Evolutionary conservation across 2,797 vertebrate genomes (phyloP), one percentile per base, ranked within the genome.

Genomic region (Melanotaenia maccullochi): DNA sequence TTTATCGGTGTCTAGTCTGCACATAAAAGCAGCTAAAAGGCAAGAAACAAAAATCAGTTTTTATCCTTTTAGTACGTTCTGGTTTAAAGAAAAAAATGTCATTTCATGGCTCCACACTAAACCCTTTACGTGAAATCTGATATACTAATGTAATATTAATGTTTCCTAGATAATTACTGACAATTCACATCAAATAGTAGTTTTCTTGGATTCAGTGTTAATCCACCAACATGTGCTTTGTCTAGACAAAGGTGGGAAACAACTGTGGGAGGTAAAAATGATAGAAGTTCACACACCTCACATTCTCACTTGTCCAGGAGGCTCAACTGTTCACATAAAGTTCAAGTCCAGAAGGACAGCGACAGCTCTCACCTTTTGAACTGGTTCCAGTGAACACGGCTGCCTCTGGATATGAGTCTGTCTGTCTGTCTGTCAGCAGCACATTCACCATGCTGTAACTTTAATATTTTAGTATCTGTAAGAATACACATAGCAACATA

Each of bases 281-380:
- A 61, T 36, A 33, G 33, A 68, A 57, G 59, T 72, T 66, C 16
- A 13, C 58, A 58, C 42, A 59, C 42, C 40, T 61, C 2, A 42
- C 36, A 38, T 5, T 1, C 13, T 12, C 63, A 25, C 40, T 11
- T 60, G 28, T 60, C 55, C 35, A 51, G 33, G 14, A 69, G 54
- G 69, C 32, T 40, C 24, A 71, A 52, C 54, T 61, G 4, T 60
- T 44, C 68, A 70, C 16, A 56, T 42, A 36, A 44, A 72, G 52
- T 66, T 40, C 32, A 49, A 38, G 36, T 42, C 62, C 60, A 62
- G 65, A 68, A 64, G 20, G 47, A 61, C 22, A 60, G 18, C 44
- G 28, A 30, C 49, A 30, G 18, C 42, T 62, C 52, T 56, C 14
- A 59, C n/a, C 25, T n/a, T 9, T 55, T 74, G 52, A 74, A 54